These are phyloP conservation scores for Zosterops lateralis DNA, from an alignment of 2,113 vertebrate species.

Conservation along the genomic window DNA sequence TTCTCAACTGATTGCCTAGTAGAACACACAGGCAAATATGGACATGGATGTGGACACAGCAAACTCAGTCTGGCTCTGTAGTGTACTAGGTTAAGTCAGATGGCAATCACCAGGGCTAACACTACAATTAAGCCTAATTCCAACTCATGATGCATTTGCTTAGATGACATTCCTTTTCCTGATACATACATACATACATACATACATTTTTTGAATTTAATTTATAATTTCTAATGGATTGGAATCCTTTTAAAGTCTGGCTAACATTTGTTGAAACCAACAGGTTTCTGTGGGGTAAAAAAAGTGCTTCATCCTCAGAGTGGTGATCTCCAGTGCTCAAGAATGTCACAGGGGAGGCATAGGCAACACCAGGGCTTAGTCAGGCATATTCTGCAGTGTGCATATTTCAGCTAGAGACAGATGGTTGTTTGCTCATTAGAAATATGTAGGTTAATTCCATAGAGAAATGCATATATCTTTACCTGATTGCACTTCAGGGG, in stretches of 20 bases:
- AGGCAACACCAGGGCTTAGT: not conserved
- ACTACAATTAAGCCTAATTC: not conserved
- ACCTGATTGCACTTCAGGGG: not conserved
- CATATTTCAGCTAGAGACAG: constrained; percentile 14
- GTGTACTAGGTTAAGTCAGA: not conserved
- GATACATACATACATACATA: not conserved
- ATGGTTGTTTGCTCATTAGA: constrained; percentile 20
- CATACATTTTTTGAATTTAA: not conserved
- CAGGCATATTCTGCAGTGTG: not conserved
- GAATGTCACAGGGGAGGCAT: not conserved
- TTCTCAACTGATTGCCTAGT: not conserved
- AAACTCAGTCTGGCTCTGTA: not conserved
- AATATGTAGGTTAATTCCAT: constrained; percentile 58
- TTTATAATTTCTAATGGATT: not conserved
- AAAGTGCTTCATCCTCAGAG: not conserved
- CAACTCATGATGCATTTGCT: not conserved
- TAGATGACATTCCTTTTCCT: not conserved
- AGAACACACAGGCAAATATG: not conserved
- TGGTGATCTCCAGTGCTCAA: not conserved
- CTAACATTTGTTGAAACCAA: not conserved
- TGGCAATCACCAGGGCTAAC: not conserved
- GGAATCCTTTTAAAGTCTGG: not conserved
- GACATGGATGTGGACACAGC: not conserved
- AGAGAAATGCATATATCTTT: not conserved
- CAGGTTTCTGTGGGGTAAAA: not conserved